Conservation (phyloP, 2,888 invertebrate species). For the Tholera decimalis region DNA sequence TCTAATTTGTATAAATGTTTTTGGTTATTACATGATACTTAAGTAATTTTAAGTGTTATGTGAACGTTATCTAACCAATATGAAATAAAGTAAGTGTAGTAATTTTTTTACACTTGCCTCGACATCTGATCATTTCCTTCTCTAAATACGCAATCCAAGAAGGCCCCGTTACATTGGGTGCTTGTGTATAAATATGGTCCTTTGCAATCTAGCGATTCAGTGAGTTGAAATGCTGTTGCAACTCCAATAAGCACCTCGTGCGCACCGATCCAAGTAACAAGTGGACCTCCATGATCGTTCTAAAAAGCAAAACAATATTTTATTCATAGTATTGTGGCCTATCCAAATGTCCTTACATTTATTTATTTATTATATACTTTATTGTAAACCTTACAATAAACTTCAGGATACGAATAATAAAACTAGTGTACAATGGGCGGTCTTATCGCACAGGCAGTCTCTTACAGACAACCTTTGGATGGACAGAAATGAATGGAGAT, state of each 20-base stretch:
- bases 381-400: no score
- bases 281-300: slow-evolving; percentile 81
- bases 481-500: no score
- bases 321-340: no score
- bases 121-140: background rate
- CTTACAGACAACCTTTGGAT: no score
- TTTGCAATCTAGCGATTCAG: slow-evolving; percentile 55
- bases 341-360: no score
- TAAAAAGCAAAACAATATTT: slow-evolving; percentile 59
- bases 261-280: slow-evolving; percentile 72
- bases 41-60: background rate
- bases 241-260: slow-evolving; percentile 74
- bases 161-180: slow-evolving; percentile 73
- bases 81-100: no score
- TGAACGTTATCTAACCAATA: background rate
- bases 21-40: no score
- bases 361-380: no score
- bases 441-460: no score
- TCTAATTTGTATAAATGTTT: no score
- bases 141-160: slow-evolving; percentile 71
- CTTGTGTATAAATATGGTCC: slow-evolving; percentile 78
- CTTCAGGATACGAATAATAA: no score
- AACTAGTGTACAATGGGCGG: no score
- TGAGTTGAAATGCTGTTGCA: slow-evolving; percentile 73
- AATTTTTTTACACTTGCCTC: background rate